A percentile compares a stretch with the other conserved stretches of the same genome.
Conservation (phyloP, 1,140 invertebrate species). For the Aphaenogaster floridana region DNA sequence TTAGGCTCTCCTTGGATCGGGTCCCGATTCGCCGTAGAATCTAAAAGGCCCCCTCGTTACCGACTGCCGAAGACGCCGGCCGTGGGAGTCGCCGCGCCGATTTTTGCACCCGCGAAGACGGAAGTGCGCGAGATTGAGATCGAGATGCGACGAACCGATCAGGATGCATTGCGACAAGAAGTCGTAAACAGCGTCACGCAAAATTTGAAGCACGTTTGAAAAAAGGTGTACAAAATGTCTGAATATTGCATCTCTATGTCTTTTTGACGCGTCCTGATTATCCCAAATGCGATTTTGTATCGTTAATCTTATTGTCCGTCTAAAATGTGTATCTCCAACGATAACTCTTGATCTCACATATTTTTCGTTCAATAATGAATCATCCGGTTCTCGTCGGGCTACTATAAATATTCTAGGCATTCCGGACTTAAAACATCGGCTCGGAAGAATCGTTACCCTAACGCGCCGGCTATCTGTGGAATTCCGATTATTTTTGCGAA, state of each 20-base stretch:
- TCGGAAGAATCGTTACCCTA: background rate
- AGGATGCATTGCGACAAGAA: background rate
- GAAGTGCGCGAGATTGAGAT: conserved; percentile 18
- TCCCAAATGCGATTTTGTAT: background rate
- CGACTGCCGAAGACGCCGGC: conserved; percentile 64
- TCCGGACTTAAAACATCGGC: conserved; percentile 24
- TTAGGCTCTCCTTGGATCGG: conserved; percentile 76
- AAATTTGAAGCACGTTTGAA: background rate
- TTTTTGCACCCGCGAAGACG: conserved; percentile 28
- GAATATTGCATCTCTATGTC: background rate
- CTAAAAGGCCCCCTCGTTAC: conserved; percentile 72
- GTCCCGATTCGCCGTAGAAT: conserved; percentile 68
- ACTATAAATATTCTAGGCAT: conserved; percentile 44
- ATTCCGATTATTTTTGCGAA: conserved; percentile 43
- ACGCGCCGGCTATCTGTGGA: background rate
- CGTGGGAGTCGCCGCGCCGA: conserved; percentile 31
- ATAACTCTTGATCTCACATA: background rate
- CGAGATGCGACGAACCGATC: background rate
- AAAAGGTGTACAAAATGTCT: background rate
- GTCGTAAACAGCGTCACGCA: background rate
- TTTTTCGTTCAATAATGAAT: conserved; percentile 24
- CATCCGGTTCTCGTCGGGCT: background rate
- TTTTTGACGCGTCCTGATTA: background rate
- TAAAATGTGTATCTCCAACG: background rate
- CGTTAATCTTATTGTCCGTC: background rate